Percentiles rank a stretch among this genome's conserved stretches.
Evolutionary conservation across 2,113 vertebrate genomes (phyloP).

Genomic region (Ammodytes dubius): DNA sequence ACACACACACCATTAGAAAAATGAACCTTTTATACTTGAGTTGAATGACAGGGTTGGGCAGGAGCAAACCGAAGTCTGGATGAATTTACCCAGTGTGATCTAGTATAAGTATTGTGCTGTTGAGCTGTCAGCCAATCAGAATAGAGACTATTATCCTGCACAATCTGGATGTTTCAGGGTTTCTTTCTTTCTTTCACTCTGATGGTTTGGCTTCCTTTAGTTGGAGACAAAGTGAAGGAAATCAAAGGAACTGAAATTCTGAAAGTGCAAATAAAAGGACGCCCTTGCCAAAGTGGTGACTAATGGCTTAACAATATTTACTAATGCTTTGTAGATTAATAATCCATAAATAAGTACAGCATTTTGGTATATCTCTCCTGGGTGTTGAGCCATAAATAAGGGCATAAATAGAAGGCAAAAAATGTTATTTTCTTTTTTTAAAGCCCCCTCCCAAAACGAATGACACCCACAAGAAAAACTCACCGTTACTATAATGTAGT

Average conservation of each 20-base stretch:
- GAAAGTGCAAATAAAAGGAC: background rate
- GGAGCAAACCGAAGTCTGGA: slow-evolving; percentile 24
- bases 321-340: background rate
- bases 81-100: slow-evolving; percentile 23
- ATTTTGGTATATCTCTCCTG: background rate
- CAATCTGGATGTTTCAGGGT: background rate
- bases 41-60: slow-evolving; percentile 13
- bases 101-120: background rate
- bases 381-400: background rate
- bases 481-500: no score
- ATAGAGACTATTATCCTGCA: slow-evolving; percentile 16
- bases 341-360: background rate
- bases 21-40: slow-evolving; percentile 30
- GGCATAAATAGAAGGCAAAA: background rate
- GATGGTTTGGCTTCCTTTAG: background rate
- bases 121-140: slow-evolving; percentile 37
- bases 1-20: slow-evolving; percentile 26
- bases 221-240: no score
- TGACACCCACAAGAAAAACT: background rate
- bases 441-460: background rate
- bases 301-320: background rate
- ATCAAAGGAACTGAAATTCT: background rate
- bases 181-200: background rate
- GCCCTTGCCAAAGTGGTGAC: background rate
- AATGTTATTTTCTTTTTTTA: background rate